Evolutionary conservation across 1,140 invertebrate genomes (phyloP).

Genomic region (Charaxes varanes): DNA sequence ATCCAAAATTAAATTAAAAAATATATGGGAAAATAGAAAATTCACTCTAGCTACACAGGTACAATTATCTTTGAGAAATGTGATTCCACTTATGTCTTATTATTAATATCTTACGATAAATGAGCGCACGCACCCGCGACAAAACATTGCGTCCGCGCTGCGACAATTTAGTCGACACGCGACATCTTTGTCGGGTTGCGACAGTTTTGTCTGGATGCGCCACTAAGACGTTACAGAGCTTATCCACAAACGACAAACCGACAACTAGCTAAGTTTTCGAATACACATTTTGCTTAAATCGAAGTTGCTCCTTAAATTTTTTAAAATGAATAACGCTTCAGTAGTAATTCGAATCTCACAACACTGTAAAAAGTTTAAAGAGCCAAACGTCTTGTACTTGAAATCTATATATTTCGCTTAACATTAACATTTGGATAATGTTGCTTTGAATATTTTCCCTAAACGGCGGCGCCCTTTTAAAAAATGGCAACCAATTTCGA

Average conservation of each 20-base stretch:
- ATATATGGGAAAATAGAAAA: slow-evolving; percentile 39
- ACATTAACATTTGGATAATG: slow-evolving; percentile 50
- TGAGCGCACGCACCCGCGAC: slow-evolving; percentile 32
- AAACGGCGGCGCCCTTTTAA: slow-evolving; percentile 6
- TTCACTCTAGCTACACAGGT: slow-evolving; percentile 71
- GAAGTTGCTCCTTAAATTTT: slow-evolving; percentile 23
- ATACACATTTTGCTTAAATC: slow-evolving; percentile 63
- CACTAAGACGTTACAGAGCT: slow-evolving; percentile 26
- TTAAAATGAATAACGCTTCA: not conserved
- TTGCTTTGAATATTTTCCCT: slow-evolving; percentile 16
- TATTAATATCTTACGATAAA: slow-evolving; percentile 46
- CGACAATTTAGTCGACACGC: slow-evolving; percentile 18
- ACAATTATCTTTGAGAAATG: slow-evolving; percentile 59
- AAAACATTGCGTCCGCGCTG: slow-evolving; percentile 7
- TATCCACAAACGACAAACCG: slow-evolving; percentile 47
- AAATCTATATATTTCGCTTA: slow-evolving; percentile 58
- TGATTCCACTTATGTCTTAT: slow-evolving; percentile 62
- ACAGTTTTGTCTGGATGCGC: slow-evolving; percentile 15
- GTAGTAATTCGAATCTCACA: slow-evolving; percentile 10
- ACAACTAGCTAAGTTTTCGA: slow-evolving; percentile 57
- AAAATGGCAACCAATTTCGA: slow-evolving; percentile 17
- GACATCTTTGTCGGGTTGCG: slow-evolving; percentile 13
- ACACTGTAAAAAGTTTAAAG: slow-evolving; percentile 24
- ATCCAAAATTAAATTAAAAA: slow-evolving; percentile 42
- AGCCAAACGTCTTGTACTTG: slow-evolving; percentile 37